Conservation (phyloP, 1,140 invertebrate genomes). For the Oscheius sp. region DNA sequence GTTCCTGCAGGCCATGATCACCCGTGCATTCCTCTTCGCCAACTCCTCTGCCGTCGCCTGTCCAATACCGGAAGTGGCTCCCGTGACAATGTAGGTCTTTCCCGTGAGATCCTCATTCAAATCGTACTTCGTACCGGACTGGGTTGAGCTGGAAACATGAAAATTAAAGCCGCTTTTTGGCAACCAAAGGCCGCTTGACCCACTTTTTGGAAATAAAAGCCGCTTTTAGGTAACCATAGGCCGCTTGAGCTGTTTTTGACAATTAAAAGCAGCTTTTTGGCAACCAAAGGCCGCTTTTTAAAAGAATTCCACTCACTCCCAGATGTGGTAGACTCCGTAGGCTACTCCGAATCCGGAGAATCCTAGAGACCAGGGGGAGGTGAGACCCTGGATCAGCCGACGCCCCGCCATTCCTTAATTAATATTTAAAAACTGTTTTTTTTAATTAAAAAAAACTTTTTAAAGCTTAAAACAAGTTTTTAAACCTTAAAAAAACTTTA, state of each 20-base stretch:
- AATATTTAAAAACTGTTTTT: too few relatives aligned
- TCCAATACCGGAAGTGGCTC: conserved; percentile 57
- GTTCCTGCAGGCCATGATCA: conserved; percentile 59
- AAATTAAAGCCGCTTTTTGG: too few relatives aligned
- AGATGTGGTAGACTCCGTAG: conserved; percentile 52
- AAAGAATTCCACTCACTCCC: conserved; percentile 45
- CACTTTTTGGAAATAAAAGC: neutral
- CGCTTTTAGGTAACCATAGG: neutral
- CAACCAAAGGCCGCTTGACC: conserved; percentile 9
- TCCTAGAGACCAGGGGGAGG: conserved; percentile 51
- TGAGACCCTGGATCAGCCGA: conserved; percentile 46
- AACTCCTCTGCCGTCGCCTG: conserved; percentile 51
- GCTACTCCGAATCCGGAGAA: conserved; percentile 50
- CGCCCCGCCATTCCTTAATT: conserved; percentile 27
- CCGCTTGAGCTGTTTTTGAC: neutral
- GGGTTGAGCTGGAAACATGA: conserved; percentile 42
- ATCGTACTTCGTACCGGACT: conserved; percentile 50
- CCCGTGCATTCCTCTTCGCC: conserved; percentile 55
- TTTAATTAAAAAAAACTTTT: too few relatives aligned
- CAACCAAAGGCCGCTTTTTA: neutral
- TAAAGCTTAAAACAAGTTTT: too few relatives aligned
- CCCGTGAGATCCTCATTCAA: conserved; percentile 52
- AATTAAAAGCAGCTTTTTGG: neutral
- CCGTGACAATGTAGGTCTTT: conserved; percentile 60
- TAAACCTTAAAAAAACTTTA: too few relatives aligned